Evolutionary conservation across 2,888 invertebrate species (phyloP).

Genomic region (Melanostoma scalare): DNA sequence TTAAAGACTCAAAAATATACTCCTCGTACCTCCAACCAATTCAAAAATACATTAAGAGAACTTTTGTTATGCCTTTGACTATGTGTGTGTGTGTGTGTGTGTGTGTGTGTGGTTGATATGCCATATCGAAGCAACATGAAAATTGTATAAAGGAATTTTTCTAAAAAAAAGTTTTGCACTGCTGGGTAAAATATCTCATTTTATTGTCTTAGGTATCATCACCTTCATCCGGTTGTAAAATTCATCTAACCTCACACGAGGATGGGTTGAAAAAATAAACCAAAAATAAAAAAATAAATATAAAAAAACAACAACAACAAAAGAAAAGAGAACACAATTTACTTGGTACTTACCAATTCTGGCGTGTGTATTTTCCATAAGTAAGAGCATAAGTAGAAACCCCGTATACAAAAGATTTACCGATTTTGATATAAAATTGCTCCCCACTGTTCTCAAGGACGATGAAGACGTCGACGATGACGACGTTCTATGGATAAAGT

Average conservation of each 20-base stretch:
- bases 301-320: background rate
- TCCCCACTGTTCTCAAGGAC: slow-evolving; percentile 62
- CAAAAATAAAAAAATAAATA: slow-evolving; percentile 13
- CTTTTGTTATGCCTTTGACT: background rate
- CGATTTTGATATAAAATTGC: slow-evolving; percentile 67
- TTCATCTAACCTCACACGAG: slow-evolving; percentile 12
- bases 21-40: slow-evolving; percentile 5
- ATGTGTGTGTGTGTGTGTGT: background rate
- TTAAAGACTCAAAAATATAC: slow-evolving; percentile 55
- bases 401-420: slow-evolving; percentile 74
- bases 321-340: slow-evolving; percentile 16
- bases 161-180: background rate
- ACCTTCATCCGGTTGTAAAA: slow-evolving; percentile 46
- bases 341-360: slow-evolving; percentile 79
- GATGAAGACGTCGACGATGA: background rate
- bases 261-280: background rate
- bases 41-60: slow-evolving; percentile 39
- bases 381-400: slow-evolving; percentile 75
- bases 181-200: slow-evolving; percentile 42
- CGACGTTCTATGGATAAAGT: slow-evolving; percentile 38
- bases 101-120: background rate
- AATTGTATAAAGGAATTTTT: slow-evolving; percentile 28
- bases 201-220: slow-evolving; percentile 62
- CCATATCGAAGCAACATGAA: background rate
- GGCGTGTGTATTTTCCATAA: slow-evolving; percentile 78